A percentile compares a stretch with the other conserved stretches of the same genome.
These are phyloP conservation scores for Aplidium turbinatum DNA, from an alignment of 23 tunicate species.

Conservation along the genomic window DNA sequence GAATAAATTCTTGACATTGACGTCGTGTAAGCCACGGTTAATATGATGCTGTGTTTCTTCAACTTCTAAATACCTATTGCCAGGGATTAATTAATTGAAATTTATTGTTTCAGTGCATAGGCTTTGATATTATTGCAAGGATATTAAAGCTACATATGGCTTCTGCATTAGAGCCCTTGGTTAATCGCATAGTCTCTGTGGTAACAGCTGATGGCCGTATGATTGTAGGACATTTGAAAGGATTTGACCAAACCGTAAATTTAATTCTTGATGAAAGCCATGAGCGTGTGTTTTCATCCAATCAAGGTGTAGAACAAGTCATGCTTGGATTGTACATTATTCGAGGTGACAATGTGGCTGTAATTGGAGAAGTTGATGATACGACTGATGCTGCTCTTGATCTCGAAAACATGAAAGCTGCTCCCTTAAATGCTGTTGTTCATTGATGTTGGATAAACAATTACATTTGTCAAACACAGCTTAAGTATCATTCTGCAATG, in stretches of 20 bases:
- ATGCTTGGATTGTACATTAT: slow-evolving; percentile 91
- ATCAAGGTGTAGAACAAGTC: slow-evolving; percentile 90
- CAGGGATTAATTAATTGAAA: no score
- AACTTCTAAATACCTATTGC: no score
- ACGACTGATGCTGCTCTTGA: slow-evolving; percentile 85
- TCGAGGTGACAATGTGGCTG: slow-evolving; percentile 97
- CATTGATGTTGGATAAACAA: slow-evolving; percentile 70
- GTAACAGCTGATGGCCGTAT: slow-evolving; percentile 91
- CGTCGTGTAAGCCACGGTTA: no score
- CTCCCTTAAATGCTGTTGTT: slow-evolving; percentile 89
- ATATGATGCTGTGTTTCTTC: no score
- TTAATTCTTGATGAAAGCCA: slow-evolving; percentile 88
- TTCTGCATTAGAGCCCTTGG: slow-evolving; percentile 62
- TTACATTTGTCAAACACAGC: no score
- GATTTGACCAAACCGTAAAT: slow-evolving; percentile 94
- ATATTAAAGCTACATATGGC: no score
- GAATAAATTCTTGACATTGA: no score
- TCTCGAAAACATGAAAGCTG: slow-evolving; percentile 84
- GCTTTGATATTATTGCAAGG: no score
- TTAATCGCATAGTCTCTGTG: slow-evolving; percentile 78
- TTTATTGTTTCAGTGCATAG: no score
- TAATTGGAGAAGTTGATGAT: slow-evolving; percentile 91
- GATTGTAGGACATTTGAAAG: slow-evolving; percentile 92
- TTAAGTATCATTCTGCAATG: no score
- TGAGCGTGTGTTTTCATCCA: slow-evolving; percentile 95